Conservation (phyloP, 2,113 vertebrate genomes). For the Haemorhous mexicanus region DNA sequence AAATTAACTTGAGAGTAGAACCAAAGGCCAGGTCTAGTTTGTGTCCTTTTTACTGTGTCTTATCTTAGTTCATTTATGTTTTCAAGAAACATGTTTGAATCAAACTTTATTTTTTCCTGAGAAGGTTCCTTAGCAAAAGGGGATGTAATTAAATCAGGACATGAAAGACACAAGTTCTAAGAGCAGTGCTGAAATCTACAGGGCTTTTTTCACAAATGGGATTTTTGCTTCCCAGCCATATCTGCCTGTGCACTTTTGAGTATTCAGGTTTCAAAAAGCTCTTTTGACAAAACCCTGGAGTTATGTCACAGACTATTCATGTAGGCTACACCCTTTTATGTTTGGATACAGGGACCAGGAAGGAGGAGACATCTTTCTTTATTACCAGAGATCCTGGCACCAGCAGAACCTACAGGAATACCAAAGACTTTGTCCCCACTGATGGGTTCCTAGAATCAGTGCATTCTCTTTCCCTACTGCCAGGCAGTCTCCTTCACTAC, state of each 20-base stretch:
- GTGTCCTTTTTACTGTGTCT: neutral
- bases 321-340: neutral
- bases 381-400: neutral
- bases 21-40: neutral
- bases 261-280: neutral
- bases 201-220: neutral
- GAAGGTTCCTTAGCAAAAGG: neutral
- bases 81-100: neutral
- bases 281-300: neutral
- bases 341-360: neutral
- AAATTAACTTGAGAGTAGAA: neutral
- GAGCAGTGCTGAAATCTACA: neutral
- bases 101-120: neutral
- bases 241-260: neutral
- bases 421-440: neutral
- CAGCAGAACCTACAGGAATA: neutral
- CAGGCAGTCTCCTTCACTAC: neutral
- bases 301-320: rapidly evolving
- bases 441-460: neutral
- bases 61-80: neutral
- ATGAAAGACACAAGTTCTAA: neutral
- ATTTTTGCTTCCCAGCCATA: neutral
- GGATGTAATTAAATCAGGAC: neutral
- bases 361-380: neutral
- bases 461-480: neutral